Base-by-base conservation (phyloP, 2,888 invertebrate species). In the Amblyjoppa proteus region DNA sequence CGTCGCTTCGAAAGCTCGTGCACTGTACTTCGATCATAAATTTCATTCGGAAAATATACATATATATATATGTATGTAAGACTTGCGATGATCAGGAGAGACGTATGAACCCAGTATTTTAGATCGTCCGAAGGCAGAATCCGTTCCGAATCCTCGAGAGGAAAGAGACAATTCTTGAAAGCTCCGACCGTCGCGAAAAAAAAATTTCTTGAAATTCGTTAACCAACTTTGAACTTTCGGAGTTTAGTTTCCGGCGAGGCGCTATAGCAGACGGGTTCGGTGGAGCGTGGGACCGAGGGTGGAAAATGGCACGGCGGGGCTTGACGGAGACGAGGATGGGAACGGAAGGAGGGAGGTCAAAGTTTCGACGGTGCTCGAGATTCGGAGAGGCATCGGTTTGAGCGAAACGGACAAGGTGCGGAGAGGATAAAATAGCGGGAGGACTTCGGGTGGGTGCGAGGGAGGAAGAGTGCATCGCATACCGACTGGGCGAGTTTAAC, bases 341-440 rank as follows among this genome's bases (percentile, higher is more conserved):
- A 69, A 69, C 49, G 88, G 86, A 84, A 84, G 80, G 87, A 81
- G 38, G 41, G 68, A 38, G 68, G 53, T 66, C 16, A 77, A 77
- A 68, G 77, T 77, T 77, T 77, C 56, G 68, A 49, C 20, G 13
- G 64, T 64, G 66, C 73, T 81, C 66, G 73, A 81, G 20, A 41
- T 31, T 20, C 51, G 53, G 25, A 80, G 73, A 28, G 64, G 34
- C 61, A 73, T 51, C 7, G 38, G 38, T 64, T 38, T 38, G 51
- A 53, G 66, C 56, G n/a, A 64, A 71, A 31, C 38, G 28, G 51
- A 64, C n/a, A 20, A 13, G 76, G 51, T 20, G 49, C 31, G 76
- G 66, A 25, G 64, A 20, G 41, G 16, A 64, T 20, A 11, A 38
- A 51, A 45, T 13, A 73, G 64, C 49, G 51, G 51, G 49, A 49